Evolutionary conservation across 1,140 invertebrate species (phyloP).

Genomic region (Pseudobourletiella spinata): DNA sequence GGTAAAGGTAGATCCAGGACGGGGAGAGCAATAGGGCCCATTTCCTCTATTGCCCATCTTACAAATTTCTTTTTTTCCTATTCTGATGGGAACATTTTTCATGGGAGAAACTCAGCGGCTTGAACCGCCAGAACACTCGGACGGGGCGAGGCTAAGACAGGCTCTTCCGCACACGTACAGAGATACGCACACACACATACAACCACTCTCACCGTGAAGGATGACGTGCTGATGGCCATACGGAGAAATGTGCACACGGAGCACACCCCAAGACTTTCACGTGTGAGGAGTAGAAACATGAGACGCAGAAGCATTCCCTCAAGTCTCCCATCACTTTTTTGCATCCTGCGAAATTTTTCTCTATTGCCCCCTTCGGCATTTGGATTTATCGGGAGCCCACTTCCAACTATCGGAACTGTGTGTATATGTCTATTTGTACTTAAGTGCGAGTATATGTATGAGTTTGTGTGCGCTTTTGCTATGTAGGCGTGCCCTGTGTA

Average conservation of each 20-base stretch:
- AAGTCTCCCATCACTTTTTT: no score
- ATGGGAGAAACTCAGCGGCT: background rate
- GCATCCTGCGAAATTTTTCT: no score
- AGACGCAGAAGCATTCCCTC: no score
- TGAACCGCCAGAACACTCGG: background rate
- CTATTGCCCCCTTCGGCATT: no score
- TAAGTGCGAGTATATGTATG: no score
- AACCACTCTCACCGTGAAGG: background rate
- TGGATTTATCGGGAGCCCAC: no score
- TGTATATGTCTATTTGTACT: no score
- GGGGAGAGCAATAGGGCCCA: conserved; percentile 6
- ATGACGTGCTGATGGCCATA: background rate
- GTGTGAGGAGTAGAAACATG: no score
- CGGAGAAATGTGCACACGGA: background rate
- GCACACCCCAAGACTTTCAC: background rate
- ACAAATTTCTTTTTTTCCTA: conserved; percentile 19
- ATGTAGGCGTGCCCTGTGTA: no score
- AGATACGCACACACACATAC: background rate
- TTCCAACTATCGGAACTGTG: no score
- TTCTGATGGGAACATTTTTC: conserved; percentile 20
- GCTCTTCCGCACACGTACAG: background rate
- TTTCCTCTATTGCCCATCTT: conserved; percentile 17
- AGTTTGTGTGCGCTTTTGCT: no score
- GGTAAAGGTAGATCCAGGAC: no score
- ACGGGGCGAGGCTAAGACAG: background rate